These are phyloP conservation scores for Nasua narica DNA, from an alignment of 2,797 vertebrate species.

Conservation along the genomic window DNA sequence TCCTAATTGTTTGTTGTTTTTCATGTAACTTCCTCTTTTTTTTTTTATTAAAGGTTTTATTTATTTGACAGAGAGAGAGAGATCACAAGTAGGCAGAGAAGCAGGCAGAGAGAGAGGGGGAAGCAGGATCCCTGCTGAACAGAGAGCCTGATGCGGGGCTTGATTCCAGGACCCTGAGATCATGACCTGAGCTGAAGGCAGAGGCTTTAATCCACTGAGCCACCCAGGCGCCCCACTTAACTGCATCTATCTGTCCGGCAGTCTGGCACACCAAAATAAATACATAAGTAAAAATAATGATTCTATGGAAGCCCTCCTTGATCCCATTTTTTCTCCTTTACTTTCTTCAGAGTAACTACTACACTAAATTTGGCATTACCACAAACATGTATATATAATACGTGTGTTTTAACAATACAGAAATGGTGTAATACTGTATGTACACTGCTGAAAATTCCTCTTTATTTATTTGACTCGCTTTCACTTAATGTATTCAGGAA, in stretches of 20 bases:
- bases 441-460: not conserved
- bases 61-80: too few species aligned
- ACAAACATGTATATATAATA: not conserved
- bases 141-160: too few species aligned
- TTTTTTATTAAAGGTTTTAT: too few species aligned
- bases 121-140: too few species aligned
- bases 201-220: too few species aligned
- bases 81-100: too few species aligned
- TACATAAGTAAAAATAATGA: not conserved
- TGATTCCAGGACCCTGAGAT: too few species aligned
- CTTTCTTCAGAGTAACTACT: not conserved
- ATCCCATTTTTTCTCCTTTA: not conserved
- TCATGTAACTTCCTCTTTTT: not conserved
- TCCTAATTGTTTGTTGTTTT: slow-evolving; percentile 24
- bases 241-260: not conserved
- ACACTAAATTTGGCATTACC: not conserved
- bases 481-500: not conserved
- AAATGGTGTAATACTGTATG: not conserved
- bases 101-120: too few species aligned
- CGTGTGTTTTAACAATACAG: not conserved
- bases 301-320: not conserved
- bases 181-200: too few species aligned
- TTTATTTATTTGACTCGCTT: not conserved
- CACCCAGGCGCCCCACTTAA: too few species aligned
- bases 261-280: not conserved